Conservation (phyloP, 2,113 vertebrate species). For the Elgaria multicarinata region DNA sequence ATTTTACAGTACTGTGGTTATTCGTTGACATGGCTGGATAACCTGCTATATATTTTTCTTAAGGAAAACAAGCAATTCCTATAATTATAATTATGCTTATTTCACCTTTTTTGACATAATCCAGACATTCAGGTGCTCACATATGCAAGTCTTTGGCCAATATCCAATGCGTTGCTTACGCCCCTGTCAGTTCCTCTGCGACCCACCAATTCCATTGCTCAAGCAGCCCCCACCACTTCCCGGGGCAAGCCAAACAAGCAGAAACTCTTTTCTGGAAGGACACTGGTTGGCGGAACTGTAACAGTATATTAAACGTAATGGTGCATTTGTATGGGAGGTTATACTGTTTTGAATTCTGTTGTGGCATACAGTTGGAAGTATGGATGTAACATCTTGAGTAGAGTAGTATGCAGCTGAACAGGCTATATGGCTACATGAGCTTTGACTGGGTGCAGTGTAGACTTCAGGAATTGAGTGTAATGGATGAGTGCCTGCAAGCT, state of each 20-base stretch:
- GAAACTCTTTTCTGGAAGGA: no score
- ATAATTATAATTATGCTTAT: conserved; percentile 60
- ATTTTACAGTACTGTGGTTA: conserved; percentile 52
- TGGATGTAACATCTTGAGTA: background rate
- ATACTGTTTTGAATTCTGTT: background rate
- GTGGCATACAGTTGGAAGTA: background rate
- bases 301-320: background rate
- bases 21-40: conserved; percentile 62
- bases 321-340: background rate
- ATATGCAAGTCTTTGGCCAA: background rate
- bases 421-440: background rate
- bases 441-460: background rate
- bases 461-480: no score
- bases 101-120: background rate
- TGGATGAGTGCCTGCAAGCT: background rate
- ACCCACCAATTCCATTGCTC: no score
- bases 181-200: background rate
- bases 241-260: no score
- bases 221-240: background rate
- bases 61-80: conserved; percentile 51
- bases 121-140: background rate
- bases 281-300: no score
- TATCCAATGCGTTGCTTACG: no score
- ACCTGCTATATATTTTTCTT: conserved; percentile 47
- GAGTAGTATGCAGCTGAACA: background rate